Conservation (phyloP, 2,888 invertebrate genomes). For the Dromius quadrimaculatus region DNA sequence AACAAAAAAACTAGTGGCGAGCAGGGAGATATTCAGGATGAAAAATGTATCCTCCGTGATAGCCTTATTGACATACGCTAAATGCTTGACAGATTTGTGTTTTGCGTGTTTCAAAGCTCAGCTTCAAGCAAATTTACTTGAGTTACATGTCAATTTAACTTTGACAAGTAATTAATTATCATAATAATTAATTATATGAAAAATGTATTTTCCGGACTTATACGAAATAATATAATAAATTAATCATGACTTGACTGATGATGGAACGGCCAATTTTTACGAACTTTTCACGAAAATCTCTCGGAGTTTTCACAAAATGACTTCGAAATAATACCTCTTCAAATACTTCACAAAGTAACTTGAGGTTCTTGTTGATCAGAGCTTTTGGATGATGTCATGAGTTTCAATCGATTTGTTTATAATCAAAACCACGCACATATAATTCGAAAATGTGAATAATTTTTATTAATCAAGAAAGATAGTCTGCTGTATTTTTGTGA, state of each 20-base stretch:
- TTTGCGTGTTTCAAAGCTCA: conserved; percentile 7
- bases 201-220: conserved; percentile 12
- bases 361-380: conserved; percentile 4
- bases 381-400: too few relatives aligned
- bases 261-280: not conserved
- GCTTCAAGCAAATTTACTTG: conserved; percentile 13
- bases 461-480: too few relatives aligned
- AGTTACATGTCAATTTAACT: conserved; percentile 31
- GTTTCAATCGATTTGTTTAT: too few relatives aligned
- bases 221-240: conserved; percentile 19
- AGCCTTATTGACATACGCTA: conserved; percentile 16
- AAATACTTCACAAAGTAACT: conserved; percentile 20
- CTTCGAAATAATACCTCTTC: conserved; percentile 5
- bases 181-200: conserved; percentile 26
- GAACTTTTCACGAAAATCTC: not conserved
- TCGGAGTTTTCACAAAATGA: not conserved
- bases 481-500: too few relatives aligned
- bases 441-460: too few relatives aligned
- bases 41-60: too few relatives aligned
- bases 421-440: too few relatives aligned
- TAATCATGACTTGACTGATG: conserved; percentile 16
- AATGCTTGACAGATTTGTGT: conserved; percentile 10
- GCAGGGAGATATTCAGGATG: too few relatives aligned
- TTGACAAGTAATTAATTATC: conserved; percentile 27
- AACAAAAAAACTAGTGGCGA: too few relatives aligned